Evolutionary conservation across 2,888 invertebrate species (phyloP), one percentile per base, ranked within the genome.

Genomic region (Zonitis immaculata): DNA sequence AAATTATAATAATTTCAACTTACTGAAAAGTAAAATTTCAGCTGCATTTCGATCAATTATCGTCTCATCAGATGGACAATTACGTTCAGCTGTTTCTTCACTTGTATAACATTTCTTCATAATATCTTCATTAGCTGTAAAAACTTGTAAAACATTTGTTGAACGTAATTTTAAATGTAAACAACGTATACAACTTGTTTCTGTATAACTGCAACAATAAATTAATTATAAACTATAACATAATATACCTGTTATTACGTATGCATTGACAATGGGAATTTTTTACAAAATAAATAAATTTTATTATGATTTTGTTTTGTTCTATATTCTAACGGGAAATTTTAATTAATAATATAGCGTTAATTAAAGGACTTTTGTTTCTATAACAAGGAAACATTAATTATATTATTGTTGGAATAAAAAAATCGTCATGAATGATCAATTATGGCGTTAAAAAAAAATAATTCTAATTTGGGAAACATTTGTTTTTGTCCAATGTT

Each of bases 1-100:
- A 30, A 16, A 47, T 49, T 43, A 30, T 30, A 30, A 30, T 26
- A 3, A n/a, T 27, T 7, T 8, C 11, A 59, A 78, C 82, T 79
- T 75, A 83, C 83, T 83, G 71, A 82, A 84, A 47, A 85, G 74
- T 63, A 83, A 78, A 51, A 83, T 79, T 73, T 80, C 74, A 49
- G 71, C 64, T 27, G 68, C 64, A 54, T 68, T 62, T 35, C 68
- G 66, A 43, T 66, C 68, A 43, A 65, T 62, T 16, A 76, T 64
- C 35, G 71, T 70, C 57, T 76, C 71, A 45, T 78, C 76, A 9
- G 74, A 71, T 42, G 81, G 81, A 68, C 85, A 85, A 42, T 81
- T 82, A 14, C 76, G 77, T 60, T 80, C 73, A 14, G 84, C 84
- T 8, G 78, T 77, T 59, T 80, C 79, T 70, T 82, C 82, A 59